Evolutionary conservation across 2,888 invertebrate genomes (phyloP), one percentile per base, ranked within the genome.

Genomic region (Perithous albicinctus): DNA sequence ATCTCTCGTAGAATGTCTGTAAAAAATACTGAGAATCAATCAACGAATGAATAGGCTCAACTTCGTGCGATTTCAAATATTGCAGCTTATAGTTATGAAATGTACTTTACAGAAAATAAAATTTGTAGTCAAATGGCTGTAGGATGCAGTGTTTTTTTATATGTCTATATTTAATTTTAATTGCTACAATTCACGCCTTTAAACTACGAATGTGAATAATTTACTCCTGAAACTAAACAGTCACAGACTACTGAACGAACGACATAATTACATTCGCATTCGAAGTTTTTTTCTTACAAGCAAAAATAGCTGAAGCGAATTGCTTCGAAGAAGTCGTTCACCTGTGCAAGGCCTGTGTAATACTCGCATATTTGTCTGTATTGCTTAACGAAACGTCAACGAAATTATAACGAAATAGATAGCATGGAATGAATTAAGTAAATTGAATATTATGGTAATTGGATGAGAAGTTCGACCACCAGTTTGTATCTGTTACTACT

Each of bases 321-420:
- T 26, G 12, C 26, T 54, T 29, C 54, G 54, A 54, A 12, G 23
- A 23, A 54, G 10, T 54, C 54, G 26, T 56, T 56, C 54, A 29
- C 12, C 26, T 29, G 26, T 29, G 29, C n/a, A 5, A 10, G 26
- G 20, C 8, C 7, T 56, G 12, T n/a, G n/a, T n/a, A 18, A 5
- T 6, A 7, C 29, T n/a, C 15, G 35, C 1, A 7, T 59, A 26
- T 54, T 54, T 54, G 6, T 3, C 8, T 7, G 1, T 23, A 23
- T 54, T 29, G 23, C 26, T 23, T 29, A 54, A 54, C 5, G 12
- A 5, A 54, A 29, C 8, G 26, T n/a, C 54, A 10, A 20, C 0
- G 20, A 18, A 7, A 20, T 48, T 10, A 8, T 6, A 12, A 4
- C 12, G 54, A 10, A 26, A n/a, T 54, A n/a, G 0, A 23, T 23